phyloP scores from a whole-genome alignment of 2,797 vertebrate genomes.

The Ctenopoma kingsleyae region DNA sequence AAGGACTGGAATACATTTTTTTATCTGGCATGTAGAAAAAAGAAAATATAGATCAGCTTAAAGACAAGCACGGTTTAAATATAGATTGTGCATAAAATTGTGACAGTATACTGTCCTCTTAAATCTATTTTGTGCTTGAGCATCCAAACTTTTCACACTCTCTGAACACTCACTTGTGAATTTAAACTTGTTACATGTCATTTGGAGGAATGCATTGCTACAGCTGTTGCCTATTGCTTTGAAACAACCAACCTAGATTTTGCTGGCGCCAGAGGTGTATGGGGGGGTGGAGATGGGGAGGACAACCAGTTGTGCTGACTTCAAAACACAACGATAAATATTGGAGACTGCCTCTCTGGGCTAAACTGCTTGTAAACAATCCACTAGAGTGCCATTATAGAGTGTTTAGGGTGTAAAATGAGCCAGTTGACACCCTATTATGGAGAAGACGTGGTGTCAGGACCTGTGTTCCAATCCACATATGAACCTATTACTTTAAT shows the following conservation, averaged over 20 bases:
- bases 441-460: conserved; percentile 33
- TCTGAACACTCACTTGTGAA: conserved; percentile 22
- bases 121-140: no score
- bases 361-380: conserved; percentile 71
- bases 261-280: conserved; percentile 63
- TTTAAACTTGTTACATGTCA: conserved; percentile 70
- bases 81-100: no score
- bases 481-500: conserved; percentile 33
- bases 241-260: conserved; percentile 67
- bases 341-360: conserved; percentile 58
- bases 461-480: conserved; percentile 15
- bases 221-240: conserved; percentile 70
- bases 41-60: not conserved
- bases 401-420: conserved; percentile 63
- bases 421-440: conserved; percentile 60
- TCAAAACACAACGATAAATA: conserved; percentile 63
- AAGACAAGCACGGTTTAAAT: not conserved
- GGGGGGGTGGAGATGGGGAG: not conserved
- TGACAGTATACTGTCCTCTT: not conserved
- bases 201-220: conserved; percentile 75
- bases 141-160: no score
- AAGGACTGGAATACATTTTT: not conserved
- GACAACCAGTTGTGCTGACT: conserved; percentile 41
- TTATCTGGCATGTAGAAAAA: not conserved
- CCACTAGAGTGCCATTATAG: conserved; percentile 65